Conservation (phyloP, 2,113 vertebrate genomes). For the Turdus rufiventris region DNA sequence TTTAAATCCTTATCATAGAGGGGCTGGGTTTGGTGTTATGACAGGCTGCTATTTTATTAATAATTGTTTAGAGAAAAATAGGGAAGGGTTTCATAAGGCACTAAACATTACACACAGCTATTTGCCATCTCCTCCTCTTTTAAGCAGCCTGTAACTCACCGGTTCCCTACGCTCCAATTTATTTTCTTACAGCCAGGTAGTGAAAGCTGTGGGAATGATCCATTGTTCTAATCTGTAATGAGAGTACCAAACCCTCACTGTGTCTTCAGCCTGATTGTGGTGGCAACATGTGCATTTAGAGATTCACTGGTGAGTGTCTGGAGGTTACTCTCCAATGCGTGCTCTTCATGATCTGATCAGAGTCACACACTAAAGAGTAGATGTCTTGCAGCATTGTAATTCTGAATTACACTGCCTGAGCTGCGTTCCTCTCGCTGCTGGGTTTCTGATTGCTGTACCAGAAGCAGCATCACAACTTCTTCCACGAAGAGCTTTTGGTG, state of each 20-base stretch:
- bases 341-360: not conserved
- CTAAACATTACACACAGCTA: not conserved
- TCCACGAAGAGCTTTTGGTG: not conserved
- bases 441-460: not conserved
- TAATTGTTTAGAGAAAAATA: not conserved
- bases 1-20: not conserved
- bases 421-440: not conserved
- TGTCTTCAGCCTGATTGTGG: not conserved
- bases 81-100: not conserved
- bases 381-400: not conserved
- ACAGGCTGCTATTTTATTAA: not conserved
- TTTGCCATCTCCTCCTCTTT: not conserved
- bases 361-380: not conserved
- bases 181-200: not conserved
- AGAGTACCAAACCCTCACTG: fast-evolving
- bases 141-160: not conserved
- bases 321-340: fast-evolving
- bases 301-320: not conserved
- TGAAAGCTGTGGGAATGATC: not conserved
- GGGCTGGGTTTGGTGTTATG: not conserved
- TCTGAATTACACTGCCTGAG: not conserved
- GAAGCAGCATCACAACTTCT: not conserved
- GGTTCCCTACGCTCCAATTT: not conserved
- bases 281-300: not conserved
- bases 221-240: not conserved